These are phyloP conservation scores for Eupleurogrammus muticus DNA, from an alignment of 2,797 vertebrate genomes.

Conservation along the genomic window DNA sequence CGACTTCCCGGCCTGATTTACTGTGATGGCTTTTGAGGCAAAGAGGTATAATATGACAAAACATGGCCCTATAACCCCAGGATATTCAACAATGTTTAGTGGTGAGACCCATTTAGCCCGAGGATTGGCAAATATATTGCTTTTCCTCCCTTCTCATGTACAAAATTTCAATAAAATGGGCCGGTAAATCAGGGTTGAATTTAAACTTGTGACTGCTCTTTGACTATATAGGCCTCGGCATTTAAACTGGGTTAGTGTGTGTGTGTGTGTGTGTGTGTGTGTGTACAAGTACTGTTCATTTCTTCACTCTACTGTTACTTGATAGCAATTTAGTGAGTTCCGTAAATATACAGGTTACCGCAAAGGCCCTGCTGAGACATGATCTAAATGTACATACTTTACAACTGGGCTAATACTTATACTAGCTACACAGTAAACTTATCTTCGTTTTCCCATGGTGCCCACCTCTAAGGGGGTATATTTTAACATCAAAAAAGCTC, in stretches of 20 bases:
- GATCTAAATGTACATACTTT: background rate
- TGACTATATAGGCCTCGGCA: conserved; percentile 30
- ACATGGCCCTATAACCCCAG: conserved; percentile 90
- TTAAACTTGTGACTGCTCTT: conserved; percentile 59
- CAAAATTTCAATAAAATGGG: conserved; percentile 76
- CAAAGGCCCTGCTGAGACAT: background rate
- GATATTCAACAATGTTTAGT: conserved; percentile 87
- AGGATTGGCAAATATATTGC: conserved; percentile 77
- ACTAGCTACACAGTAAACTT: background rate
- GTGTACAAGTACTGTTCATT: background rate
- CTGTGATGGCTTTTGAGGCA: conserved; percentile 92
- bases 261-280: conserved; percentile 2
- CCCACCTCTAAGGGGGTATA: conserved; percentile 54
- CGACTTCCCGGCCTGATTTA: conserved; percentile 91
- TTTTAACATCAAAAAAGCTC: conserved; percentile 67
- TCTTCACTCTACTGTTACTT: background rate
- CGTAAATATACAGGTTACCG: background rate
- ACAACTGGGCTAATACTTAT: background rate
- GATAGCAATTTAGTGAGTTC: background rate
- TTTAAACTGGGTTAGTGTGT: conserved; percentile 2
- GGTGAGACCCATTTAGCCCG: conserved; percentile 73
- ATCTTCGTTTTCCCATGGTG: background rate
- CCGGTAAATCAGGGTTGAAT: conserved; percentile 72
- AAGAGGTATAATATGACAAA: conserved; percentile 96
- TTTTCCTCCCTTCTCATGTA: conserved; percentile 74